Base-by-base conservation (phyloP, 1,140 invertebrate species). In the Pseudomyrmex gracilis region DNA sequence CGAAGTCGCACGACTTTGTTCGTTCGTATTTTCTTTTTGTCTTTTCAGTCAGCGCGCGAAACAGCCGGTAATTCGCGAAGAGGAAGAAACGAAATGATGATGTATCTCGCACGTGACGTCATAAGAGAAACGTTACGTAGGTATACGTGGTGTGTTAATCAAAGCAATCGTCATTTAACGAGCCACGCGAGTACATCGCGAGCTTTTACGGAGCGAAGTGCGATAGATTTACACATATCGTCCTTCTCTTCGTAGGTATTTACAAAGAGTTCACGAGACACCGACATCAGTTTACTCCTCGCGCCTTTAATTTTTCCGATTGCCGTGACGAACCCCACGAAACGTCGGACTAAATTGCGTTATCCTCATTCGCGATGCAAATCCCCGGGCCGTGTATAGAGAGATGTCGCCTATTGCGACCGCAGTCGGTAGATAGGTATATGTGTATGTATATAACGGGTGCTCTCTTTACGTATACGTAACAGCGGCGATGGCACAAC, bases 281-380 rank as follows among this genome's bases (percentile, higher is more conserved):
- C 15, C 17, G 24, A 70, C n/a, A n/a, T 70, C 34, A 5, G 45
- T 43, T 58, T 60, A 45, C 22, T 24, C 17, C 22, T 24, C 17
- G 9, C 34, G 34, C 34, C 0, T 5, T 45, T 12, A 55, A n/a
- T 45, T 68, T 80, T 70, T 71, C n/a, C 60, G 15, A 71, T 70
- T 58, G 5, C 12, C 53, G 15, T 13, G 74, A 58, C 53, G 64
- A 47, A 55, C 34, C 22, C 20, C 9, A 58, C 66, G 66, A 13
- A 43, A 20, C 43, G 53, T 70, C 57, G 34, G 64, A 68, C 34
- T 70, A 80, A 70, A 60, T 71, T 58, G 66, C 64, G 64, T 70
- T 78, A 70, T 58, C 43, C 53, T 78, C 76, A 78, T 58, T 78
- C 53, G 43, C 76, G 43, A 78, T 78, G 64, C 76, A 78, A 78